These are phyloP conservation scores for Cyclophora punctaria DNA, from an alignment of 2,888 invertebrate genomes.

Conservation along the genomic window DNA sequence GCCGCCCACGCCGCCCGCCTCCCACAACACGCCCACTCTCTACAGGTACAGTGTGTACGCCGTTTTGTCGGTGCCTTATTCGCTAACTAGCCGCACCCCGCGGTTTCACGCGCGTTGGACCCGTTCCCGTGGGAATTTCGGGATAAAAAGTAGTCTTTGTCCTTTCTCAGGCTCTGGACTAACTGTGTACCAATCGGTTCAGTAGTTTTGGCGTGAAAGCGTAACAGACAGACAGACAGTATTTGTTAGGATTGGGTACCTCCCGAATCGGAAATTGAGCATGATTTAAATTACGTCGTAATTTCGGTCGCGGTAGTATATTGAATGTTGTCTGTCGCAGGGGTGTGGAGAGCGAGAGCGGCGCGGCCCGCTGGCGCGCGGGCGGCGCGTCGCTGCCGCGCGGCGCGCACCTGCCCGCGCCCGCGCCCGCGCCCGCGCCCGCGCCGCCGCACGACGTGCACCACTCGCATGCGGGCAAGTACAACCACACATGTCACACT, in stretches of 20 bases:
- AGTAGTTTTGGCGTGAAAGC: too few relatives aligned
- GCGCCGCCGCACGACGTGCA: slow-evolving; percentile 26
- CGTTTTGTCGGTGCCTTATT: neutral
- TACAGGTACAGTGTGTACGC: slow-evolving; percentile 33
- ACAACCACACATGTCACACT: too few relatives aligned
- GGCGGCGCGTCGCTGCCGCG: slow-evolving; percentile 63
- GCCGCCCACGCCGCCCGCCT: slow-evolving; percentile 38
- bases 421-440: slow-evolving; percentile 65
- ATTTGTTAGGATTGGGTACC: too few relatives aligned
- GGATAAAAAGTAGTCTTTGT: too few relatives aligned
- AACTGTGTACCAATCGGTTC: too few relatives aligned
- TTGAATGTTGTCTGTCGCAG: neutral
- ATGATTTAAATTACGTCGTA: neutral
- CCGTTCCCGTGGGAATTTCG: too few relatives aligned
- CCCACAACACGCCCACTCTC: slow-evolving; percentile 56
- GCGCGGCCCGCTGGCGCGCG: too few relatives aligned
- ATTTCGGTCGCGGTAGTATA: neutral
- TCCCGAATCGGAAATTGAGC: too few relatives aligned
- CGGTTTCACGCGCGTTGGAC: too few relatives aligned
- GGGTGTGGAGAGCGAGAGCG: neutral
- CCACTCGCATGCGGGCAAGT: slow-evolving; percentile 23
- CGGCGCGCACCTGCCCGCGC: slow-evolving; percentile 59
- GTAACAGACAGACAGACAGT: too few relatives aligned
- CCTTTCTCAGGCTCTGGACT: too few relatives aligned
- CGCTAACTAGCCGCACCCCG: too few relatives aligned